Base-by-base conservation (phyloP, 1,140 invertebrate genomes). In the Paralvinella palmiformis region DNA sequence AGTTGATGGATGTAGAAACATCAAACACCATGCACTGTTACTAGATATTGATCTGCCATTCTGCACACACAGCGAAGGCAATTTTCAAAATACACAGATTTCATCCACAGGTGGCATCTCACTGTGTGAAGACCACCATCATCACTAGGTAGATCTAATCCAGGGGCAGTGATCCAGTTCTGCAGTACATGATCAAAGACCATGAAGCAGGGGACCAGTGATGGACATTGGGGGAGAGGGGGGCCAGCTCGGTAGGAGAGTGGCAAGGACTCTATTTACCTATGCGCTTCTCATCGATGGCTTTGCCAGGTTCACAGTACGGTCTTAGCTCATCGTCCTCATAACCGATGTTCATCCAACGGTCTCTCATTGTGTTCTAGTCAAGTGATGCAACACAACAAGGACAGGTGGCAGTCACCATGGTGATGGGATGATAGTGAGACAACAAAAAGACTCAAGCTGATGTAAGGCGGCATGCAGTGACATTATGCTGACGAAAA, bases 241-340 rank as follows among this genome's bases (percentile, higher is more conserved):
- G 27, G 27, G 13, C n/a, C n/a, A n/a, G n/a, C n/a, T n/a, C n/a
- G n/a, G n/a, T n/a, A n/a, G n/a, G n/a, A n/a, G n/a, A n/a, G n/a
- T n/a, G n/a, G n/a, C n/a, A n/a, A n/a, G n/a, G n/a, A n/a, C n/a
- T n/a, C n/a, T 20, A 29, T 32, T 60, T 78, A 80, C 78, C 78
- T 78, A 98, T 98, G 86, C 95, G 87, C 83, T 94, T 92, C 77
- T 91, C 88, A 84, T 99, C 96, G 82, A 89, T 91, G 83, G 92
- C 91, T 86, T 98, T 94, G 77, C 91, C 89, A 67, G 96, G 95
- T 85, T 99, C 96, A 71, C 91, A 85, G 83, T 92, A 99, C 50
- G 97, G 97, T 83, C 96, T 92, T 68, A 99, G 85, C 84, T 99
- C 96, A 73, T 97, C 73, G 70, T 81, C 77, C 72, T 79, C 77